A percentile compares a stretch with the other conserved stretches of the same genome.
Conservation (phyloP, 2,888 invertebrate species). For the Apotomis turbidana region DNA sequence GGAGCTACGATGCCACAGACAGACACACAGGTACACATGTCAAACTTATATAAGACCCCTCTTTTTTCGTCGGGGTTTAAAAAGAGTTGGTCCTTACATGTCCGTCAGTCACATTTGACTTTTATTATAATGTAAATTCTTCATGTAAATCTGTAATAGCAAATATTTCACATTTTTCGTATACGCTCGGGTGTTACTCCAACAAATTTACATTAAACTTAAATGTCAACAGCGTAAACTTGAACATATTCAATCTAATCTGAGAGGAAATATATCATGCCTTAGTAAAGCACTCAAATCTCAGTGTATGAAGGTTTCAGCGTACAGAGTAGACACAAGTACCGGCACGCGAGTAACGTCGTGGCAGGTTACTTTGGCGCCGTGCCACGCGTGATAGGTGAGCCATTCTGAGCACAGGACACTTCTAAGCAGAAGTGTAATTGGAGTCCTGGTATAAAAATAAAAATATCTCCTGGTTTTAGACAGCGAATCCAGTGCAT, state of each 20-base stretch:
- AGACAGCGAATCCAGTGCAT: too few species aligned
- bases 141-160: neutral
- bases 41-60: too few species aligned
- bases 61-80: too few species aligned
- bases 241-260: neutral
- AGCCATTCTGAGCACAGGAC: conserved; percentile 43
- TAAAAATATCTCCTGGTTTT: too few species aligned
- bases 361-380: conserved; percentile 70
- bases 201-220: neutral
- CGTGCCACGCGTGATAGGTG: conserved; percentile 65
- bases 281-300: neutral
- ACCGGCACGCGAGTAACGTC: conserved; percentile 22
- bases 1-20: too few species aligned
- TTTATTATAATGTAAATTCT: too few species aligned
- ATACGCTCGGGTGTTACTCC: neutral
- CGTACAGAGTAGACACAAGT: conserved; percentile 9
- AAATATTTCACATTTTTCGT: neutral
- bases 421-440: neutral
- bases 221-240: neutral
- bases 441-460: too few species aligned
- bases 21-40: too few species aligned
- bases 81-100: too few species aligned
- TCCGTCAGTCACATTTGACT: too few species aligned
- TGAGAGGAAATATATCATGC: neutral
- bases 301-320: neutral